These are phyloP conservation scores for Trichogramma dendrolimi DNA, from an alignment of 2,888 invertebrate genomes.

Conservation along the genomic window DNA sequence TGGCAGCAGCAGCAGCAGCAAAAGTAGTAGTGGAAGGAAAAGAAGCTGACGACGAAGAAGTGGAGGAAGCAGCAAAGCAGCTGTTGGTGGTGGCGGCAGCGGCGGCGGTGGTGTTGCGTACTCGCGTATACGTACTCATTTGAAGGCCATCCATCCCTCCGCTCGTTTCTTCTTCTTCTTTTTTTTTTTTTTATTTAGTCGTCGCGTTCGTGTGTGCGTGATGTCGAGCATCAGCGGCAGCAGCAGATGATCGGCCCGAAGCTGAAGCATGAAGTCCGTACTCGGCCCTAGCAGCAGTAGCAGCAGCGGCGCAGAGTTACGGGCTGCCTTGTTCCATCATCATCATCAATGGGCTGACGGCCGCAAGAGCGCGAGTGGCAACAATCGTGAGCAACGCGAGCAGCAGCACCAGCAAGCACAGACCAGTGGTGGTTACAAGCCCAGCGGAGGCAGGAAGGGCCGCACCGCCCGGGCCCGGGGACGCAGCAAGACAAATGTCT, in stretches of 20 bases:
- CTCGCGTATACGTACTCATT: background rate
- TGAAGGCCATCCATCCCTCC: too few relatives aligned
- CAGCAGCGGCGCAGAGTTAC: background rate
- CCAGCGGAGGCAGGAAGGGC: too few relatives aligned
- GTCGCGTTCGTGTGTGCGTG: too few relatives aligned
- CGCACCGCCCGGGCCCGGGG: too few relatives aligned
- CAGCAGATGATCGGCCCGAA: too few relatives aligned
- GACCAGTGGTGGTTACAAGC: too few relatives aligned
- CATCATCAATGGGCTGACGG: background rate
- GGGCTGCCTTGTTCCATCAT: background rate
- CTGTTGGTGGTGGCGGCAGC: background rate
- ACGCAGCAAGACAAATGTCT: conserved; percentile 29
- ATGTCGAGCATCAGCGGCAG: too few relatives aligned
- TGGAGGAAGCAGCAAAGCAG: background rate
- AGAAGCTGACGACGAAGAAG: background rate
- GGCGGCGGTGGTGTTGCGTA: background rate
- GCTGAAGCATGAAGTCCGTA: background rate
- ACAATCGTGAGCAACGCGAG: background rate
- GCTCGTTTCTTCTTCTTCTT: too few relatives aligned
- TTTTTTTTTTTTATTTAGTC: too few relatives aligned
- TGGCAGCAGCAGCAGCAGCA: conserved; percentile 8
- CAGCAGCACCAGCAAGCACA: background rate
- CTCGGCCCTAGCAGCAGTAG: background rate
- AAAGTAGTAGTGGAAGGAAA: background rate
- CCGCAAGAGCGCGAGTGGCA: background rate